phyloP scores from a whole-genome alignment of 2,113 vertebrate species.

The Tapirus terrestris region DNA sequence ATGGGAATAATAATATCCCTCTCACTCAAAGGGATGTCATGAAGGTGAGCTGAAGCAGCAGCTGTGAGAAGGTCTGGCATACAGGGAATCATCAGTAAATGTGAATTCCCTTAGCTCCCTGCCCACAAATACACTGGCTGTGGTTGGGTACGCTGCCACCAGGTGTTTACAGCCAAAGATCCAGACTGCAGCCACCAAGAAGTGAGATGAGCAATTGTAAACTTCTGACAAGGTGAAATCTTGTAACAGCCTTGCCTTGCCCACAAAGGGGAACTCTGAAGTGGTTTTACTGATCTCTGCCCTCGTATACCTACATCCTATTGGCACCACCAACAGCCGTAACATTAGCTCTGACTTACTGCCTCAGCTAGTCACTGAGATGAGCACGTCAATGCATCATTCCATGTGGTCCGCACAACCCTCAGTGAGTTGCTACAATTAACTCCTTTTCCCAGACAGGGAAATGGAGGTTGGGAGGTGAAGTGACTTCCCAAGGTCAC shows the following conservation, averaged over 20 bases:
- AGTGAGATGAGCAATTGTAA: background rate
- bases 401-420: background rate
- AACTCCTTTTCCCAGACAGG: background rate
- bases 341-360: background rate
- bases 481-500: constrained; percentile 3
- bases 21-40: background rate
- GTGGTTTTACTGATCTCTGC: background rate
- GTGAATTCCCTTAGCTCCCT: background rate
- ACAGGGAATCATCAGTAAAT: background rate
- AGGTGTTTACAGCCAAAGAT: background rate
- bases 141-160: background rate
- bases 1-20: background rate
- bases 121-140: background rate
- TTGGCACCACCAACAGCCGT: background rate
- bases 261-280: background rate
- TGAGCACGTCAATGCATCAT: background rate
- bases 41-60: background rate
- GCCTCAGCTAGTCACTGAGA: background rate
- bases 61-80: background rate
- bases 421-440: background rate
- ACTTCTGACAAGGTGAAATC: background rate
- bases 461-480: background rate
- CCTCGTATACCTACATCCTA: background rate
- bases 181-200: background rate
- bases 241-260: background rate